Percentiles rank a stretch among this genome's conserved stretches.
Evolutionary conservation across 2,113 vertebrate species (phyloP).

Genomic region (Jacana jacana): DNA sequence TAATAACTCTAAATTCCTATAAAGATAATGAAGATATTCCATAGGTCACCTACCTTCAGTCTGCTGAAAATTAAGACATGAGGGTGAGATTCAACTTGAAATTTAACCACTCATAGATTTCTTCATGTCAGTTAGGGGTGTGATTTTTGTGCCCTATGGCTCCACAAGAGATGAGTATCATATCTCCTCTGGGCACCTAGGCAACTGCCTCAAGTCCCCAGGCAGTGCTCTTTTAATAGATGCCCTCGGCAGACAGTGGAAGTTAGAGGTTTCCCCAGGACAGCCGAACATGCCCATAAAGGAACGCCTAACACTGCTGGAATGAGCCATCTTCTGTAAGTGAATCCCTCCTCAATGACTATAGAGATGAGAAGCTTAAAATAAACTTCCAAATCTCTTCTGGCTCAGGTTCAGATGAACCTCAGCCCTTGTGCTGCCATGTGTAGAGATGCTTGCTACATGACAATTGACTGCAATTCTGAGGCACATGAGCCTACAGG

Average conservation of each 20-base stretch:
- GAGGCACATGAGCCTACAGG: neutral
- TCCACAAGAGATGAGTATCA: neutral
- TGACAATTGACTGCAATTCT: neutral
- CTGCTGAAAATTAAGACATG: neutral
- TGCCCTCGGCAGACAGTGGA: neutral
- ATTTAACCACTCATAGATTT: neutral
- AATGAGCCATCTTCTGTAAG: neutral
- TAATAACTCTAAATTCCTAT: neutral
- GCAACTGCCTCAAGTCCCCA: neutral
- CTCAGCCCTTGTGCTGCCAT: neutral
- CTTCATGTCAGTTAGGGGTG: rapidly evolving
- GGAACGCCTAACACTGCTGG: neutral
- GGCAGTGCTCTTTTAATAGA: neutral
- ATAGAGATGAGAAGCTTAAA: neutral
- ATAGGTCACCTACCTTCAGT: neutral
- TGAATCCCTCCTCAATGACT: neutral
- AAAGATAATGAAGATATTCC: neutral
- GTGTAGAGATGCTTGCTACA: neutral
- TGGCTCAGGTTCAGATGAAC: neutral
- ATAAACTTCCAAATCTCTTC: neutral
- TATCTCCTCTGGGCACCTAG: neutral
- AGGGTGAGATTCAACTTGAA: neutral
- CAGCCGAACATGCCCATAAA: neutral
- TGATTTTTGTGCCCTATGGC: neutral
- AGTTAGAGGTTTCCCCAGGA: neutral